Evolutionary conservation across 2,797 vertebrate genomes (phyloP), one percentile per base, ranked within the genome.

Genomic region (Pampus argenteus): DNA sequence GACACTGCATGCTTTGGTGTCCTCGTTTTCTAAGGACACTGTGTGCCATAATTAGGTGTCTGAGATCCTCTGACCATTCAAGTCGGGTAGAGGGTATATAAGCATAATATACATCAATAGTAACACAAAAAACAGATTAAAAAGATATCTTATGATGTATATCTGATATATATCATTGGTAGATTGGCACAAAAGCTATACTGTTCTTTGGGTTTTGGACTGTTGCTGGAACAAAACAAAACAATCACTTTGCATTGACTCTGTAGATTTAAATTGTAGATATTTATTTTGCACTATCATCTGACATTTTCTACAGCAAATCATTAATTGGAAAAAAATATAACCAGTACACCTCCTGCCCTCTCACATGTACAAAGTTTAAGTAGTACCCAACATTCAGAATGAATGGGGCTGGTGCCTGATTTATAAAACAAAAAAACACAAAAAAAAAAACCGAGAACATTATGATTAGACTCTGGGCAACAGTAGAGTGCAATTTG

Each of bases 11-110:
- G 22, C 52, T 60, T 50, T 60, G 26, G 44, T 69, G 76, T 52
- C 58, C 71, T 73, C 57, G 38, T 84, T 85, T 87, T 60, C 59
- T 66, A 29, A 76, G 82, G 64, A 86, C 70, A 71, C 69, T 28
- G 15, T 77, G 61, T 62, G 48, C 45, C 50, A 63, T 67, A 63
- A 71, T 74, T 72, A 74, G 54, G 68, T 52, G 29, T 74, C 64
- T 47, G 61, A 79, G 74, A 79, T 71, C 50, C 47, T 58, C 55
- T 70, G 49, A 76, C 73, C 61, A 61, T 66, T 48, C 17, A 17
- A 55, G 42, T 45, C 20, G 34, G 15, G 29, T 3, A 2, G 5
- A 38, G 50, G 48, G 22, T 28, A 62, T 42, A 22, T 25, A 52
- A 54, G 51, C 40, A 55, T 17, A 45, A 58, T 13, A 62, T 26